Conservation (phyloP, 2,797 vertebrate species). For the Periparus ater region DNA sequence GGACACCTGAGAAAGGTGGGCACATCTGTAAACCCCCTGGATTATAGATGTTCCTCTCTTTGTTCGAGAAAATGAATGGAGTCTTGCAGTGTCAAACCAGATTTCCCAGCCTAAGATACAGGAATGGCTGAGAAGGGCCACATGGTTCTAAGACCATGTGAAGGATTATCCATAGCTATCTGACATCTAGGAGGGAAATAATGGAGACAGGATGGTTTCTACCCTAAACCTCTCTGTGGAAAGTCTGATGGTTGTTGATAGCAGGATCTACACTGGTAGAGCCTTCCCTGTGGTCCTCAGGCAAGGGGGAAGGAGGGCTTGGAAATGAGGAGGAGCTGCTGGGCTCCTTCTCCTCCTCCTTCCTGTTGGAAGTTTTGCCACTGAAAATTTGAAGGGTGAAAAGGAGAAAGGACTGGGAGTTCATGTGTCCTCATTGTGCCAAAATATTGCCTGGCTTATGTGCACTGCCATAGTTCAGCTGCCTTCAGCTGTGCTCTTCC, state of each 20-base stretch:
- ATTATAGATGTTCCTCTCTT: not conserved
- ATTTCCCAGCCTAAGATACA: not conserved
- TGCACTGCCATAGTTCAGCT: not conserved
- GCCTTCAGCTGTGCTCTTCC: not conserved
- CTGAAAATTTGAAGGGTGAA: not conserved
- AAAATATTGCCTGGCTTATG: not conserved
- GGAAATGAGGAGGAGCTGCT: not conserved
- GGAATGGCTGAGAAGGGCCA: not conserved
- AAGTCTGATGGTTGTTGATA: not conserved
- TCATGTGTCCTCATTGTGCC: not conserved
- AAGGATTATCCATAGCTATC: not conserved
- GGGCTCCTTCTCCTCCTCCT: too few species aligned
- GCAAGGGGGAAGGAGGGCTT: not conserved
- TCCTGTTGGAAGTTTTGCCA: not conserved
- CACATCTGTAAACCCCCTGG: not conserved
- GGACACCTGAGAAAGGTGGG: not conserved
- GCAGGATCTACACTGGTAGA: not conserved
- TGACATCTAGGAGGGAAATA: not conserved
- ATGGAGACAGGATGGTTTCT: not conserved
- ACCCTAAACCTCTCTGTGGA: not conserved
- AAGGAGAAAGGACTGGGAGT: not conserved
- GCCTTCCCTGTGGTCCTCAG: not conserved
- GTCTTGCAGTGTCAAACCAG: not conserved
- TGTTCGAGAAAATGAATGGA: not conserved
- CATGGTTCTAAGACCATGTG: not conserved